phyloP scores from a whole-genome alignment of 2,113 vertebrate species.

The Alligator mississippiensis region DNA sequence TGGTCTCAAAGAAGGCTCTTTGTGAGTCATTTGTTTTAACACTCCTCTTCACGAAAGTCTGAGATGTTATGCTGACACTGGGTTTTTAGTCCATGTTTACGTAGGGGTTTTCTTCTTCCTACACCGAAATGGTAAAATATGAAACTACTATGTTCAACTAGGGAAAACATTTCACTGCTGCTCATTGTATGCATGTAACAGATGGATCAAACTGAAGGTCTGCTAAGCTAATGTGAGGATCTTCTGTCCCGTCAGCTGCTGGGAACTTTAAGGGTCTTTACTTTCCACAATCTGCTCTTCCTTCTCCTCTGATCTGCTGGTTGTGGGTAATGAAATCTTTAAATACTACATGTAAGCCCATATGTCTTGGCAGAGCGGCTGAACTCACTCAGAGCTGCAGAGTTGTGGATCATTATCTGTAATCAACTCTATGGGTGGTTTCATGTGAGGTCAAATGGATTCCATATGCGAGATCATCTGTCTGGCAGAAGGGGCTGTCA shows the following conservation, averaged over 20 bases:
- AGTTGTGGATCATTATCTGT: background rate
- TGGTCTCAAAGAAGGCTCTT: background rate
- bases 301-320: slow-evolving; percentile 11
- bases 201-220: background rate
- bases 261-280: background rate
- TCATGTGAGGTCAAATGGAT: slow-evolving; percentile 45
- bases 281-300: background rate
- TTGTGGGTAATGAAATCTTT: background rate
- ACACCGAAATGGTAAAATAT: background rate
- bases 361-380: background rate
- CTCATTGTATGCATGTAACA: background rate
- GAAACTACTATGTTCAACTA: background rate
- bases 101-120: background rate
- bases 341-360: background rate
- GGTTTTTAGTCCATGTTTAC: background rate
- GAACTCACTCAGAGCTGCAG: background rate
- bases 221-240: background rate
- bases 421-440: slow-evolving; percentile 10
- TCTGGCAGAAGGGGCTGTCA: background rate
- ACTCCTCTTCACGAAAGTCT: background rate
- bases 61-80: background rate
- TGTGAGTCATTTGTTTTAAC: background rate
- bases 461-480: slow-evolving; percentile 45
- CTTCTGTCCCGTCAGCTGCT: background rate
- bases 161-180: background rate